Conservation (phyloP, 2,113 vertebrate species). For the Oceanites oceanicus region DNA sequence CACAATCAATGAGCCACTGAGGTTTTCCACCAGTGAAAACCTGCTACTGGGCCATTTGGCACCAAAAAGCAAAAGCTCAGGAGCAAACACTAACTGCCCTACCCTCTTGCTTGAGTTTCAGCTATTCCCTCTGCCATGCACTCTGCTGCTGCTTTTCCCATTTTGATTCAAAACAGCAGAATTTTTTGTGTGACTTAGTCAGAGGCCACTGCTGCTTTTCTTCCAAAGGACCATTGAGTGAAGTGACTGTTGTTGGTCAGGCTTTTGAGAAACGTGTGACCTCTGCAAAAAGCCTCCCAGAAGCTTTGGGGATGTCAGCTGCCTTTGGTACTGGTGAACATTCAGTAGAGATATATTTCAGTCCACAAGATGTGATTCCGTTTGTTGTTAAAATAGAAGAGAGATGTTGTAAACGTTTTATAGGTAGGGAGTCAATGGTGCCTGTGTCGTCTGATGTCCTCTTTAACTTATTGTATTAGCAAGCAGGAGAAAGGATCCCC, state of each 20-base stretch:
- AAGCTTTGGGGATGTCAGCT: background rate
- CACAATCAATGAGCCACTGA: too few relatives aligned
- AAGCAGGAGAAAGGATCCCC: background rate
- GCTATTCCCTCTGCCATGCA: background rate
- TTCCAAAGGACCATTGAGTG: background rate
- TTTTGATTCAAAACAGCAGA: background rate
- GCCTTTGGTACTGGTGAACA: background rate
- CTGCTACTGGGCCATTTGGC: background rate
- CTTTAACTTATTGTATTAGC: constrained; percentile 1
- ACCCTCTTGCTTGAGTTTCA: background rate
- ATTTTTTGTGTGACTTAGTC: background rate
- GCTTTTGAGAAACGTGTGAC: background rate
- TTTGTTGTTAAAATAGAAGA: background rate
- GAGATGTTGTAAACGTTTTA: constrained; percentile 30
- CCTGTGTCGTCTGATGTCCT: background rate
- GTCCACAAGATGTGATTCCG: background rate
- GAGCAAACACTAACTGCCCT: background rate
- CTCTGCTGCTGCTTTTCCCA: background rate
- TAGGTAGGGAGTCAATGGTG: background rate
- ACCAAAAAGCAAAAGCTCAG: background rate
- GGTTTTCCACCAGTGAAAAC: background rate
- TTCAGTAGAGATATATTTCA: background rate
- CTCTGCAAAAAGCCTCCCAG: background rate
- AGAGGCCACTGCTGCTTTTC: background rate
- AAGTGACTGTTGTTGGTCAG: background rate